phyloP scores from a whole-genome alignment of 1,140 invertebrate species.

The Sitobion miscanthi region DNA sequence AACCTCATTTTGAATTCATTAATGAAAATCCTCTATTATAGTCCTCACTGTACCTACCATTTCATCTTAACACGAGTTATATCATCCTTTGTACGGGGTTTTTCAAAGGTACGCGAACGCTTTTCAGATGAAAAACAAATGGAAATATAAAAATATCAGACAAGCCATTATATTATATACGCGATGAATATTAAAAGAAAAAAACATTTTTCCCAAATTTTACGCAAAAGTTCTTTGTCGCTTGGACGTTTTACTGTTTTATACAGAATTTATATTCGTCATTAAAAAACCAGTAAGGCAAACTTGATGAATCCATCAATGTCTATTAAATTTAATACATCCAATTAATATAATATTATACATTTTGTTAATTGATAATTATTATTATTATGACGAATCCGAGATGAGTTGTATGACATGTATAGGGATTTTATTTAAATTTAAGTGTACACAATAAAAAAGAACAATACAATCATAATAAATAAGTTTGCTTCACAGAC shows the following conservation, averaged over 20 bases:
- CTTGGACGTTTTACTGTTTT: neutral
- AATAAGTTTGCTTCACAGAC: neutral
- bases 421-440: neutral
- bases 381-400: neutral
- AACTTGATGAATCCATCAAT: neutral
- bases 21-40: constrained; percentile 31
- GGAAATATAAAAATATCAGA: constrained; percentile 12
- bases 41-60: neutral
- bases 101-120: neutral
- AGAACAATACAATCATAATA: neutral
- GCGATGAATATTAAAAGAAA: neutral
- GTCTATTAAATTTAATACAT: neutral
- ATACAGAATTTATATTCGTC: neutral
- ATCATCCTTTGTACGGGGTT: neutral
- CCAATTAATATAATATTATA: neutral
- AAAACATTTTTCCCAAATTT: neutral
- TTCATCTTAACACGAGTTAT: constrained; percentile 15
- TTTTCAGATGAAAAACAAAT: constrained; percentile 15
- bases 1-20: constrained; percentile 33
- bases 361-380: neutral
- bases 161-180: neutral
- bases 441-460: neutral
- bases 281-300: no score
- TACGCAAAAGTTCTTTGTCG: neutral
- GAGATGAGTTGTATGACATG: neutral